These are phyloP conservation scores for Thymelicus lineola DNA, from an alignment of 2,888 invertebrate species.

Conservation along the genomic window DNA sequence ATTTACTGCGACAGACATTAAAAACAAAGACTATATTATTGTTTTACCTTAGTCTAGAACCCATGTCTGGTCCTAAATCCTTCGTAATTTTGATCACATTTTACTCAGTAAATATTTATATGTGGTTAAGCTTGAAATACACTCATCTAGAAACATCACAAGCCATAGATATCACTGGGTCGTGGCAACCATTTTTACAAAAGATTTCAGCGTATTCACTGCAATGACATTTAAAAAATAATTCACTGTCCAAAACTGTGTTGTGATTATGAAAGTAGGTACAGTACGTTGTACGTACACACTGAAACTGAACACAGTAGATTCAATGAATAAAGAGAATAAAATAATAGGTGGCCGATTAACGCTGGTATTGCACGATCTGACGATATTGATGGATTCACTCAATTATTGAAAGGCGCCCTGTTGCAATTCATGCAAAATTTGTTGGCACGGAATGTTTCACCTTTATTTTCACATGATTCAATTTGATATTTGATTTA, in stretches of 20 bases:
- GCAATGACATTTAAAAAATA: too few species aligned
- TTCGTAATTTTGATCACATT: constrained; percentile 61
- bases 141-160: constrained; percentile 66
- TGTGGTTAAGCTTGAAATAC: constrained; percentile 50
- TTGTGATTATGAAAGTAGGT: constrained; percentile 3
- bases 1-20: neutral
- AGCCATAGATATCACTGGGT: constrained; percentile 65
- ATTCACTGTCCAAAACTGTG: constrained; percentile 21
- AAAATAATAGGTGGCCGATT: neutral
- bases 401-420: neutral
- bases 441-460: neutral
- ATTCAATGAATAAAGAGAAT: neutral
- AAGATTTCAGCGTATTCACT: constrained; percentile 22
- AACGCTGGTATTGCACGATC: neutral
- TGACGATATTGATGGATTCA: neutral
- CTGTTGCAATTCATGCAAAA: constrained; percentile 12
- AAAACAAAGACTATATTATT: neutral
- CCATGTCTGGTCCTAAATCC: constrained; percentile 70
- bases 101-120: constrained; percentile 51
- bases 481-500: too few species aligned
- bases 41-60: constrained; percentile 77
- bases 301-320: neutral
- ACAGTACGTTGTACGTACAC: constrained; percentile 2
- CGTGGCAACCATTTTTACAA: constrained; percentile 55
- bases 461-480: constrained; percentile 11